Conservation (phyloP, 2,113 vertebrate species). For the Litocranius walleri region DNA sequence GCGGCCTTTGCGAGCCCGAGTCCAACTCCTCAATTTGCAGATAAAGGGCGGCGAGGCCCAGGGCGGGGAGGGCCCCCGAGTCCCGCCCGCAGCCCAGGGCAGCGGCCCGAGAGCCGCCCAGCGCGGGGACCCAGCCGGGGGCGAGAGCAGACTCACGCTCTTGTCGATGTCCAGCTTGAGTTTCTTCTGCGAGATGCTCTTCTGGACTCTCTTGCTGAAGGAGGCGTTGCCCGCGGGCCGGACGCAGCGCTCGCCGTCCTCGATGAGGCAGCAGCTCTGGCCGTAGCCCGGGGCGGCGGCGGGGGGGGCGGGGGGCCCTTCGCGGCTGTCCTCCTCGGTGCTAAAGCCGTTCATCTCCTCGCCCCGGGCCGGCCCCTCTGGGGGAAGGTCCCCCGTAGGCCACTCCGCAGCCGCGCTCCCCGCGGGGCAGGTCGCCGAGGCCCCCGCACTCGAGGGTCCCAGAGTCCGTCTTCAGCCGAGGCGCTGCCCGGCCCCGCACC, state of each 20-base stretch:
- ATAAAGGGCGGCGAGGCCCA: slow-evolving; percentile 35
- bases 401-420: slow-evolving; percentile 46
- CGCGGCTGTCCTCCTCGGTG: slow-evolving; percentile 95
- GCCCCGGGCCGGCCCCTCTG: slow-evolving; percentile 56
- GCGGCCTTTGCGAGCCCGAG: slow-evolving; percentile 37
- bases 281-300: slow-evolving; percentile 90
- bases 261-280: slow-evolving; percentile 97
- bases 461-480: neutral
- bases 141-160: slow-evolving; percentile 84
- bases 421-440: slow-evolving; percentile 45
- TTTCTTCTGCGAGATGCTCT: slow-evolving; percentile 95
- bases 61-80: neutral
- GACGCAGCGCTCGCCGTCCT: slow-evolving; percentile 95
- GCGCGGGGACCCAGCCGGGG: neutral
- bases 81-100: neutral
- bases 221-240: slow-evolving; percentile 97
- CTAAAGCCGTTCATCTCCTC: slow-evolving; percentile 96
- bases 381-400: slow-evolving; percentile 51
- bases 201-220: slow-evolving; percentile 96
- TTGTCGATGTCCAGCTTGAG: slow-evolving; percentile 97
- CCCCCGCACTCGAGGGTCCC: slow-evolving; percentile 37
- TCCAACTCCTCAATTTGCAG: neutral
- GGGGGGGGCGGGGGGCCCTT: slow-evolving; percentile 84
- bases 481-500: slow-evolving; percentile 8
- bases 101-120: neutral